phyloP scores from a whole-genome alignment of 2,113 vertebrate species.

The Calyptommatus sinebrachiatus region DNA sequence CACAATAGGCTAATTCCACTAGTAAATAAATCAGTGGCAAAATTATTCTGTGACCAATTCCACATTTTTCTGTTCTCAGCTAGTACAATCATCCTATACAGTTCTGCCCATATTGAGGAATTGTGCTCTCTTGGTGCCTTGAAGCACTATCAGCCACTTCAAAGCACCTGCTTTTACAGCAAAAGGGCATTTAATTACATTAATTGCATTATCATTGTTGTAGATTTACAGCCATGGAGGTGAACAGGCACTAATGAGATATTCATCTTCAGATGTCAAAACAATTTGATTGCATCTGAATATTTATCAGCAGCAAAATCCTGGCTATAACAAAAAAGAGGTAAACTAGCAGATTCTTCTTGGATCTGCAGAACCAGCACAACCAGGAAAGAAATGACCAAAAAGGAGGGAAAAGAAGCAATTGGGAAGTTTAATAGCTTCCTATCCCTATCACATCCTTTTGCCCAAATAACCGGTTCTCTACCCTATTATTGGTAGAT shows the following conservation, averaged over 20 bases:
- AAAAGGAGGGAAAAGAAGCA: neutral
- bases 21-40: neutral
- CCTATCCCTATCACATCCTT: slow-evolving; percentile 5
- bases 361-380: neutral
- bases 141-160: neutral
- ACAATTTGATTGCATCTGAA: neutral
- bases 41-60: neutral
- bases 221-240: neutral
- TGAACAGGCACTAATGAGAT: neutral
- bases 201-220: neutral
- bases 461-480: neutral
- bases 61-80: neutral
- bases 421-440: neutral
- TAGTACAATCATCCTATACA: neutral
- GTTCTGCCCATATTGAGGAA: neutral
- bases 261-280: neutral
- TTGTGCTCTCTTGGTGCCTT: too few species aligned
- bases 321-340: neutral
- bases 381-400: neutral
- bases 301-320: too few species aligned
- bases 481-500: neutral
- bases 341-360: neutral
- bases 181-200: neutral
- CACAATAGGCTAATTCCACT: too few species aligned
- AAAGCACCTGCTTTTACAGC: neutral